Conservation (phyloP, 2,888 invertebrate genomes). For the Ametastegia equiseti region DNA sequence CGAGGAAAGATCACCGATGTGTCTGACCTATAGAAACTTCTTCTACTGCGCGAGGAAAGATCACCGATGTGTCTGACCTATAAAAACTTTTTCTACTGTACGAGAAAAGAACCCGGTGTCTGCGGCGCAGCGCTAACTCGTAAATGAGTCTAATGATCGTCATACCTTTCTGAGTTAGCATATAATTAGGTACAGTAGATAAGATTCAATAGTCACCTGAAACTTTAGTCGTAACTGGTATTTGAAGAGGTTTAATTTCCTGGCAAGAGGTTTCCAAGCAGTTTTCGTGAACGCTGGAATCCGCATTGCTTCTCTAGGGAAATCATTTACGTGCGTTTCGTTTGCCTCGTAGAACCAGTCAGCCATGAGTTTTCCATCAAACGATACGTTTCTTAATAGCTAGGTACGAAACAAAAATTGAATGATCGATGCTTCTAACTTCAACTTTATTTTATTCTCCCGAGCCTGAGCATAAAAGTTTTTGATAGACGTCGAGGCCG, state of each 20-base stretch:
- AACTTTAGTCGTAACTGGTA: slow-evolving; percentile 12
- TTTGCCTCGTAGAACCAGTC: neutral
- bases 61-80: neutral
- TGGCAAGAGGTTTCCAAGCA: neutral
- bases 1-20: too few relatives aligned
- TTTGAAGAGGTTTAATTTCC: slow-evolving; percentile 15
- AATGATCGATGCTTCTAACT: neutral
- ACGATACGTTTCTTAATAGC: slow-evolving; percentile 1
- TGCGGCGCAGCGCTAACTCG: neutral
- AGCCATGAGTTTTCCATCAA: neutral
- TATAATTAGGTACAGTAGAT: slow-evolving; percentile 26
- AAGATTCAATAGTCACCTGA: neutral
- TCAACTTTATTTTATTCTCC: neutral
- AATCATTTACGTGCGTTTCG: neutral
- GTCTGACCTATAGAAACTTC: too few relatives aligned
- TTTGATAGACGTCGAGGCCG: slow-evolving; percentile 3
- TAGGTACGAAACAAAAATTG: neutral
- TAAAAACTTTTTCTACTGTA: neutral
- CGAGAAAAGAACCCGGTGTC: neutral
- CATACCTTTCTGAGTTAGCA: slow-evolving; percentile 1
- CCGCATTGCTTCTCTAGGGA: neutral
- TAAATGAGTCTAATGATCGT: neutral
- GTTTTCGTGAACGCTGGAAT: neutral
- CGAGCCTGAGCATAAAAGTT: slow-evolving; percentile 6
- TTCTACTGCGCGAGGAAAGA: too few relatives aligned